Conservation (phyloP, 2,113 vertebrate genomes). For the Paraplagusia blochii region DNA sequence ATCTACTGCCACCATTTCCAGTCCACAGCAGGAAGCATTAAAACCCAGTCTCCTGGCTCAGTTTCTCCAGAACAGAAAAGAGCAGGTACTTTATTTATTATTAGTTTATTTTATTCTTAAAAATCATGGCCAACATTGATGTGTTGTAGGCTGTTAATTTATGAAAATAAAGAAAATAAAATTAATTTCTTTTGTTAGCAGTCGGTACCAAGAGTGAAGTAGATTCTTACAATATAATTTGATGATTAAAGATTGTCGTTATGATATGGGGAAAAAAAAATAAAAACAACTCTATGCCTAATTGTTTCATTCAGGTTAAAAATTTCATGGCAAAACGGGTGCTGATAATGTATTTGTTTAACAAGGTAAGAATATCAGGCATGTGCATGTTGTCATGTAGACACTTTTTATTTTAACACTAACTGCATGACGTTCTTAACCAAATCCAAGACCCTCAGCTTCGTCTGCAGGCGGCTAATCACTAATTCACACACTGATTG, state of each 20-base stretch:
- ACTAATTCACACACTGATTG: conserved; percentile 25
- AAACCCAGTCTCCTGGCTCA: conserved; percentile 72
- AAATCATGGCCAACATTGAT: background rate
- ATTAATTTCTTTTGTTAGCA: no score
- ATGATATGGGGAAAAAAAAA: conserved; percentile 1
- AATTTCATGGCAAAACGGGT: conserved; percentile 87
- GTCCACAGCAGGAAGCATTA: conserved; percentile 42
- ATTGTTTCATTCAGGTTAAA: conserved; percentile 83
- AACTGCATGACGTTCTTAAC: conserved; percentile 1
- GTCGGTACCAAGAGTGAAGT: no score
- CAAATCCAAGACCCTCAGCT: background rate
- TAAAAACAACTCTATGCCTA: conserved; percentile 47
- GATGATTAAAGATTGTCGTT: conserved; percentile 1
- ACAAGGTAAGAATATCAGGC: conserved; percentile 84
- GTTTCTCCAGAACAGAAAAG: conserved; percentile 87
- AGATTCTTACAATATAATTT: no score
- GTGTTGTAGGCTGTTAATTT: no score
- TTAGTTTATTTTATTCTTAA: background rate
- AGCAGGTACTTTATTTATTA: conserved; percentile 80
- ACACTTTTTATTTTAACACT: background rate
- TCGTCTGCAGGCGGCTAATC: conserved; percentile 16
- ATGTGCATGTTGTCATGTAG: conserved; percentile 30
- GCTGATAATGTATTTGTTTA: conserved; percentile 95
- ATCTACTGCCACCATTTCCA: conserved; percentile 47
- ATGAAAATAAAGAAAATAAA: no score